Evolutionary conservation across 2,113 vertebrate species (phyloP).

Genomic region (Vulpes lagopus): DNA sequence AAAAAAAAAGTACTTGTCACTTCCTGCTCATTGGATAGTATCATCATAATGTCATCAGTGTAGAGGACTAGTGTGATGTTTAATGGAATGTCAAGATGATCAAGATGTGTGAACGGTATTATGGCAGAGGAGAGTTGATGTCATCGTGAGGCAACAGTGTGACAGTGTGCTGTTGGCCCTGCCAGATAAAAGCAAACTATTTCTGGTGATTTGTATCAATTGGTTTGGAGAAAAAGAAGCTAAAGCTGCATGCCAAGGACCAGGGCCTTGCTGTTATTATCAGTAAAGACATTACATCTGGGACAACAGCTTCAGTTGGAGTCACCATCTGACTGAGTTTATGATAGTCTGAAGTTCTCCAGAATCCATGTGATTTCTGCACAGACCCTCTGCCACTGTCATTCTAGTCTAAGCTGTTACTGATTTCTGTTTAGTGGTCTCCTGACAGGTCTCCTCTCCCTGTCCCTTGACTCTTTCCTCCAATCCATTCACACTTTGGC

Average conservation of each 20-base stretch:
- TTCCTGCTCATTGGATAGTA: background rate
- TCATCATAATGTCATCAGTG: background rate
- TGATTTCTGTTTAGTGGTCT: background rate
- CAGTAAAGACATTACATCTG: background rate
- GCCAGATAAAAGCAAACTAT: background rate
- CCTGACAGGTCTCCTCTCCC: background rate
- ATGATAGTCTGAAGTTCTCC: background rate
- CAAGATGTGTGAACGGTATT: too few species aligned
- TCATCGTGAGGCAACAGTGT: background rate
- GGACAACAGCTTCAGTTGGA: background rate
- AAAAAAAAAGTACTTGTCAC: background rate
- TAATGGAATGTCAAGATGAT: background rate
- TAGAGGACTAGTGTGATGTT: background rate
- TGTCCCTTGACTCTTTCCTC: background rate
- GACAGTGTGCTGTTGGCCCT: background rate
- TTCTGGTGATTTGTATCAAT: background rate
- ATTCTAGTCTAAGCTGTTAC: background rate
- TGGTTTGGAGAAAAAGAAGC: background rate
- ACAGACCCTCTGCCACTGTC: background rate
- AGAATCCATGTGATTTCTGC: background rate
- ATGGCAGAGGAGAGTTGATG: background rate
- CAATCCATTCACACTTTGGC: background rate
- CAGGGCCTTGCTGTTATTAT: background rate
- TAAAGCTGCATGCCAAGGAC: background rate
- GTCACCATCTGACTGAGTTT: background rate